Evolutionary conservation across 2,888 invertebrate genomes (phyloP).

Genomic region (Labia minor): DNA sequence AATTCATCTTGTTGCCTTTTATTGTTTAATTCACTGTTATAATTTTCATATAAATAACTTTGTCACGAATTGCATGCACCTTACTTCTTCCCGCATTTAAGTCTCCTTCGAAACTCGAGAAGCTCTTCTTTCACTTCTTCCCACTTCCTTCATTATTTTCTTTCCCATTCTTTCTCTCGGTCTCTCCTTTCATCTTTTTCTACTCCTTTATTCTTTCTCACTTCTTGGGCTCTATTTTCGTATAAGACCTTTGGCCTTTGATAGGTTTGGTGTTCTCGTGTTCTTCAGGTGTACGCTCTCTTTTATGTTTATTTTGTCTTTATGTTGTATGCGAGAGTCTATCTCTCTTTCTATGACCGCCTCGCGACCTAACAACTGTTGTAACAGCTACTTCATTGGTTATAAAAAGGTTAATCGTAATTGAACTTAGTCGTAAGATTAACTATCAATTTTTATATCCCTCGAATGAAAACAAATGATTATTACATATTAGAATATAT

Average conservation of each 20-base stretch:
- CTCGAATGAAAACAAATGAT: no score
- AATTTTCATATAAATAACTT: constrained; percentile 9
- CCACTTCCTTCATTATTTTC: neutral
- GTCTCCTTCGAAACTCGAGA: no score
- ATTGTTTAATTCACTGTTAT: neutral
- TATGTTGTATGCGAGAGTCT: constrained; percentile 6
- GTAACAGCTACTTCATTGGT: constrained; percentile 7
- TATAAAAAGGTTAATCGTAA: constrained; percentile 13
- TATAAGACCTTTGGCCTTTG: neutral
- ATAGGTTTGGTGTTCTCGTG: neutral
- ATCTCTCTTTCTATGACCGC: neutral
- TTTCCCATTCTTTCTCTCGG: neutral
- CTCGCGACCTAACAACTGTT: neutral
- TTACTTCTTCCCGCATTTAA: neutral
- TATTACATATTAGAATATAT: no score
- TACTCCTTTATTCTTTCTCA: neutral
- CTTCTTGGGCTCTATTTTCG: neutral
- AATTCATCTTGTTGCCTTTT: no score
- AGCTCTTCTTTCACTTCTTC: no score
- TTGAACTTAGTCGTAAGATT: neutral
- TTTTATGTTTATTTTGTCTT: neutral
- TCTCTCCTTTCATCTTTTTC: neutral
- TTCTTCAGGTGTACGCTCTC: neutral
- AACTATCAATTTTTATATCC: no score
- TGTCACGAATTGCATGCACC: constrained; percentile 13